Evolutionary conservation across 2,888 invertebrate genomes (phyloP).

Genomic region (Trilocha varians): DNA sequence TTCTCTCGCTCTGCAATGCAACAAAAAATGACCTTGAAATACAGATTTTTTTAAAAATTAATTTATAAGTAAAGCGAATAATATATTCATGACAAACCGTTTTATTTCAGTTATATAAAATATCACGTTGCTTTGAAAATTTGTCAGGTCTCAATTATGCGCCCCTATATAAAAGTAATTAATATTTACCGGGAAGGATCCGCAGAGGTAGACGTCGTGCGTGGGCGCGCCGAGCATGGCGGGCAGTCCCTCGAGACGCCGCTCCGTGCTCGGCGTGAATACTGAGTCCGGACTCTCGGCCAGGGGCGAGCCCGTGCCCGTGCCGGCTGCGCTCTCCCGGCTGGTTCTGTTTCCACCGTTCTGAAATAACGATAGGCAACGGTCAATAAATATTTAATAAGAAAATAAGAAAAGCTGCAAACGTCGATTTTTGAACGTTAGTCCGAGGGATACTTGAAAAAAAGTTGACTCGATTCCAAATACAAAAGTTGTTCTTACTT

Average conservation of each 20-base stretch:
- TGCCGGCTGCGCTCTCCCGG: conserved; percentile 11
- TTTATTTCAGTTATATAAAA: too few relatives aligned
- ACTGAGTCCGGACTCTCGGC: conserved; percentile 26
- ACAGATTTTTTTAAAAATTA: neutral
- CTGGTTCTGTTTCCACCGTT: conserved; percentile 32
- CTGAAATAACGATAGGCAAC: conserved; percentile 14
- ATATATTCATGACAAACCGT: too few relatives aligned
- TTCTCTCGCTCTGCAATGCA: conserved; percentile 18
- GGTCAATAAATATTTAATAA: neutral
- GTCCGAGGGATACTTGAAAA: too few relatives aligned
- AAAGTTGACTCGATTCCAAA: too few relatives aligned
- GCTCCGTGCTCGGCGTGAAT: conserved; percentile 60
- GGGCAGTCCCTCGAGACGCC: conserved; percentile 55
- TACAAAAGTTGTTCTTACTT: too few relatives aligned
- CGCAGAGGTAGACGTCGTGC: conserved; percentile 87
- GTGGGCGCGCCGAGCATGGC: conserved; percentile 60
- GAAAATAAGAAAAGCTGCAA: too few relatives aligned
- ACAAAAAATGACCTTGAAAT: neutral
- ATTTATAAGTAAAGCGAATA: too few relatives aligned
- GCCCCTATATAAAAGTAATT: neutral
- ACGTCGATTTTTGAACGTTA: too few relatives aligned
- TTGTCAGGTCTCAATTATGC: neutral
- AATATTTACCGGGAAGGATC: conserved; percentile 75
- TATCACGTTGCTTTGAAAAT: neutral
- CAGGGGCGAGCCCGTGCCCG: conserved; percentile 19